phyloP scores from a whole-genome alignment of 2,797 vertebrate genomes.

The Discoglossus pictus region DNA sequence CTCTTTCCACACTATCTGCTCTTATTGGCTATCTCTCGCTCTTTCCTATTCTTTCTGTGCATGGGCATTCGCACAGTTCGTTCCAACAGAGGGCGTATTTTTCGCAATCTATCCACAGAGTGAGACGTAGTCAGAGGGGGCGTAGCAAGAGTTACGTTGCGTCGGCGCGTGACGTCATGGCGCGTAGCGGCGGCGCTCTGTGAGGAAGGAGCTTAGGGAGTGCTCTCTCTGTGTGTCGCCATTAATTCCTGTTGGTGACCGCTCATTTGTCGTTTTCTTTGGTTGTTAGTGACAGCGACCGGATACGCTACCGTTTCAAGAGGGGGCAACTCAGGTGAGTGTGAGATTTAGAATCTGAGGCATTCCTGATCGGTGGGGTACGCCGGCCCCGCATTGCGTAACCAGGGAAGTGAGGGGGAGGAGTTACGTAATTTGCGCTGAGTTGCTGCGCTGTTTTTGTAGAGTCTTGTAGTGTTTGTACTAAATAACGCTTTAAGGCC shows the following conservation, averaged over 20 bases:
- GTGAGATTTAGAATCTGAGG: conserved; percentile 3
- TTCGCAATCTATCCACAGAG: neutral
- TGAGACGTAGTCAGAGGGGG: neutral
- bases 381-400: conserved; percentile 50
- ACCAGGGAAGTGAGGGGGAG: conserved; percentile 17
- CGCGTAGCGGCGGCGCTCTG: conserved; percentile 48
- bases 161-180: conserved; percentile 40
- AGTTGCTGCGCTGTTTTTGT: neutral
- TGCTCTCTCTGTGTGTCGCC: conserved; percentile 37
- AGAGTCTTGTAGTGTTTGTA: no score
- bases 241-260: conserved; percentile 33
- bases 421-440: neutral
- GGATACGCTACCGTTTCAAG: conserved; percentile 11
- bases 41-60: no score
- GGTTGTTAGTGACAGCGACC: conserved; percentile 1
- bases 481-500: no score
- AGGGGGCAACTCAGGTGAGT: conserved; percentile 35
- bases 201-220: conserved; percentile 48
- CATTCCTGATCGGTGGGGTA: conserved; percentile 15
- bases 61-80: no score
- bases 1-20: no score
- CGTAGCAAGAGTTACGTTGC: conserved; percentile 1
- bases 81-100: conserved; percentile 1
- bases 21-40: no score
- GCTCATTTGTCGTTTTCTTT: neutral